Conservation (phyloP, 2,888 invertebrate genomes). For the Hemaris fuciformis region DNA sequence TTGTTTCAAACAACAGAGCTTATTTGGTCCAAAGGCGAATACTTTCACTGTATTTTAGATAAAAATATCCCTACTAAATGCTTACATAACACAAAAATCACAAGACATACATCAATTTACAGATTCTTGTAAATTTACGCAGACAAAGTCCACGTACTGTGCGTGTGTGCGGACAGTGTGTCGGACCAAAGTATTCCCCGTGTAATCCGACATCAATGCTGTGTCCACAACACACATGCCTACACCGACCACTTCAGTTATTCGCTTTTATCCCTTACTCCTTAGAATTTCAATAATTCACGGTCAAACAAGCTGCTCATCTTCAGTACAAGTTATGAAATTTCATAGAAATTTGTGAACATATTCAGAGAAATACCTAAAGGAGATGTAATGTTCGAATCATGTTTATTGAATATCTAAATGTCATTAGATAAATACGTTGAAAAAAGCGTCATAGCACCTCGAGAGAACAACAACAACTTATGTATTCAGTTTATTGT, state of each 20-base stretch:
- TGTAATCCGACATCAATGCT: slow-evolving; percentile 14
- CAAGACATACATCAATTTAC: background rate
- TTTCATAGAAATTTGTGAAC: background rate
- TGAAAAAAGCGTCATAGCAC: background rate
- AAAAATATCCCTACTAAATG: too few relatives aligned
- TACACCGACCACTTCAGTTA: slow-evolving; percentile 24
- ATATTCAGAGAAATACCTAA: background rate
- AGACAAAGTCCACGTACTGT: background rate
- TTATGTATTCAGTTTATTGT: slow-evolving; percentile 1
- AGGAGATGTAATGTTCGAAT: background rate
- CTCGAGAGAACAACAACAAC: background rate
- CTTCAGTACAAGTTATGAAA: background rate
- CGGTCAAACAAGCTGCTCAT: slow-evolving; percentile 9
- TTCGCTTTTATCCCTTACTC: slow-evolving; percentile 31
- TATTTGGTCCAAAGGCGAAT: too few relatives aligned
- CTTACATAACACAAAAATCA: background rate
- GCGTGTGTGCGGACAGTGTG: background rate
- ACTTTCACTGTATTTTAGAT: too few relatives aligned
- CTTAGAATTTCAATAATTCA: slow-evolving; percentile 25
- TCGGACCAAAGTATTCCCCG: background rate
- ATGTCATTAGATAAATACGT: background rate
- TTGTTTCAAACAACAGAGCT: too few relatives aligned
- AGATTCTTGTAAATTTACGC: background rate
- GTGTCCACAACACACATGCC: slow-evolving; percentile 21
- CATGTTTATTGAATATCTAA: background rate